These are phyloP conservation scores for Psephotus haematonotus DNA, from an alignment of 2,113 vertebrate species.

Conservation along the genomic window DNA sequence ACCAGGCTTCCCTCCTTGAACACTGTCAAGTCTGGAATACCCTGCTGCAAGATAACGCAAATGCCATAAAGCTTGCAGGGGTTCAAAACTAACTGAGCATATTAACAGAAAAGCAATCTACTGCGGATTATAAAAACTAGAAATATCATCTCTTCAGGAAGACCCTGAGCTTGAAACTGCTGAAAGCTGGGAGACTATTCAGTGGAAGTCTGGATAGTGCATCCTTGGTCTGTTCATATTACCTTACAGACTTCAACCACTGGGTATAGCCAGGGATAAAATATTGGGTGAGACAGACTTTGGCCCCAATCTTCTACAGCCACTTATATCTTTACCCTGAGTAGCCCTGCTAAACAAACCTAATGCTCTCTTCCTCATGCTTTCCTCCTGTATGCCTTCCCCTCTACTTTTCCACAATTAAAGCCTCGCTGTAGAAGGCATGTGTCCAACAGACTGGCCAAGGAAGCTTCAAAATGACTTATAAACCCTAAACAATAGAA, in stretches of 20 bases:
- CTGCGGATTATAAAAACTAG: neutral
- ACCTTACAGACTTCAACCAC: neutral
- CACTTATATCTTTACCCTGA: rapidly evolving
- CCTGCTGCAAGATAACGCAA: neutral
- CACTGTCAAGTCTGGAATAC: neutral
- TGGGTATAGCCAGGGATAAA: neutral
- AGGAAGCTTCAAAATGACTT: neutral
- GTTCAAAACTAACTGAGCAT: neutral
- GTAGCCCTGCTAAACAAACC: neutral
- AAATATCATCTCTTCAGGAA: neutral
- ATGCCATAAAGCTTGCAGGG: neutral
- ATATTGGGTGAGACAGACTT: neutral
- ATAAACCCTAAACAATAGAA: neutral
- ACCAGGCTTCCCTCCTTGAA: neutral
- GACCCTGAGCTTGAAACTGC: neutral
- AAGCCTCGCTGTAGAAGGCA: neutral
- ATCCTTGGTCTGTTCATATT: neutral
- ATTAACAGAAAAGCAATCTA: neutral
- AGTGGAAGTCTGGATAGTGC: neutral
- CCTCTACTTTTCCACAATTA: neutral
- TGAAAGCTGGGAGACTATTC: neutral
- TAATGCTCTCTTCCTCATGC: rapidly evolving
- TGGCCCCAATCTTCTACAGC: neutral
- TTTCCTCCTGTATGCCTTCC: neutral
- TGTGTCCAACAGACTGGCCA: neutral